These are phyloP conservation scores for Malacosoma neustria DNA, from an alignment of 2,888 invertebrate species.

Conservation along the genomic window DNA sequence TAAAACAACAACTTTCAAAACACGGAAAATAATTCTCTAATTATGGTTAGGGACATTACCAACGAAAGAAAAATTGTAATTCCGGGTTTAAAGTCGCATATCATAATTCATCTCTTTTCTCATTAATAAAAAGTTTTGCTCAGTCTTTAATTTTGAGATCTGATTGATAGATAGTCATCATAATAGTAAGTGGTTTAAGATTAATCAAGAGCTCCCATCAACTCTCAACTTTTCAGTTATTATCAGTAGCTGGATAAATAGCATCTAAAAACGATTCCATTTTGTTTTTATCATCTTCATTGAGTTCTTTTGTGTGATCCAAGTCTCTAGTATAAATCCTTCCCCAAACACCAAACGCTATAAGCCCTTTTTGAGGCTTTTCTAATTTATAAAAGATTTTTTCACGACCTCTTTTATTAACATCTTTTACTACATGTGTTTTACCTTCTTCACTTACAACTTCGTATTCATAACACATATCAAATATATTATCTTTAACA, in stretches of 20 bases:
- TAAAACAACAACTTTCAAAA: too few species aligned
- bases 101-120: too few species aligned
- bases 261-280: slow-evolving; percentile 36
- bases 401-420: slow-evolving; percentile 14
- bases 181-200: too few species aligned
- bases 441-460: neutral
- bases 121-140: too few species aligned
- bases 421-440: neutral
- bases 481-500: slow-evolving; percentile 2
- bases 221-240: slow-evolving; percentile 1
- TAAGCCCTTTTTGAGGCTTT: slow-evolving; percentile 44
- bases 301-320: slow-evolving; percentile 27
- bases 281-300: slow-evolving; percentile 30
- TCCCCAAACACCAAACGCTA: slow-evolving; percentile 64
- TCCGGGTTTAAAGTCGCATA: too few species aligned
- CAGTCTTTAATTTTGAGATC: too few species aligned
- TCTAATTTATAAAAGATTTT: slow-evolving; percentile 33
- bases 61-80: too few species aligned
- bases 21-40: too few species aligned
- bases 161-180: too few species aligned
- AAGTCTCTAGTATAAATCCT: slow-evolving; percentile 65
- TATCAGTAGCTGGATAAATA: slow-evolving; percentile 27
- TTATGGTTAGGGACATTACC: too few species aligned
- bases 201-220: neutral
- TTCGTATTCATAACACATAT: slow-evolving; percentile 1